Conservation (phyloP, 1,140 invertebrate species). For the Elysia chlorotica region DNA sequence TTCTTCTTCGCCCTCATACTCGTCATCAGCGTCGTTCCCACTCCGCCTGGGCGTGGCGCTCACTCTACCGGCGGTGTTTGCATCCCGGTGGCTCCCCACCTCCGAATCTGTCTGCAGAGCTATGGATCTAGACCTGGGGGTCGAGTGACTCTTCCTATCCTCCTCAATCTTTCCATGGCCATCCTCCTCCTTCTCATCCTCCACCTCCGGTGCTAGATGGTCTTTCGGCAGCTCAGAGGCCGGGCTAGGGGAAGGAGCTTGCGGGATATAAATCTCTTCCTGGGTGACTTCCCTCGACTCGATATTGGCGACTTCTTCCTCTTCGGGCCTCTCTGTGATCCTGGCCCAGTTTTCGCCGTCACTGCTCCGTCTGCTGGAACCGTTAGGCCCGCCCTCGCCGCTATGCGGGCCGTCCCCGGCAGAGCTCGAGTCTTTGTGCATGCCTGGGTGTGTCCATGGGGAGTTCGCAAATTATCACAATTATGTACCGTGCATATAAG, state of each 20-base stretch:
- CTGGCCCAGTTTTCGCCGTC: constrained; percentile 12
- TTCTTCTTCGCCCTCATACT: not conserved
- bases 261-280: not conserved
- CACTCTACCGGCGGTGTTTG: not conserved
- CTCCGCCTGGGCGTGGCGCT: not conserved
- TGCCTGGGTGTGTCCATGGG: too few relatives aligned
- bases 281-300: constrained; percentile 17
- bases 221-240: not conserved
- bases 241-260: not conserved
- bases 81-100: constrained; percentile 6
- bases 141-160: not conserved
- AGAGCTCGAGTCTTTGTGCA: too few relatives aligned
- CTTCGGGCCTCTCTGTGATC: constrained; percentile 18
- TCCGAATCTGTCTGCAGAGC: constrained; percentile 18
- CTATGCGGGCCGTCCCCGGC: too few relatives aligned
- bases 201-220: not conserved
- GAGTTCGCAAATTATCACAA: too few relatives aligned
- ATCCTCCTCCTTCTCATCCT: constrained; percentile 6
- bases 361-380: not conserved
- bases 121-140: constrained; percentile 8
- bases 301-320: constrained; percentile 13
- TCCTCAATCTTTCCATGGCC: not conserved
- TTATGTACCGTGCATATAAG: too few relatives aligned
- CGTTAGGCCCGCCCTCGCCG: too few relatives aligned
- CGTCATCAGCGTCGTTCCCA: not conserved